A percentile compares a stretch with the other conserved stretches of the same genome.
Evolutionary conservation across 2,888 invertebrate genomes (phyloP).

Genomic region (Phyto melanocephala): DNA sequence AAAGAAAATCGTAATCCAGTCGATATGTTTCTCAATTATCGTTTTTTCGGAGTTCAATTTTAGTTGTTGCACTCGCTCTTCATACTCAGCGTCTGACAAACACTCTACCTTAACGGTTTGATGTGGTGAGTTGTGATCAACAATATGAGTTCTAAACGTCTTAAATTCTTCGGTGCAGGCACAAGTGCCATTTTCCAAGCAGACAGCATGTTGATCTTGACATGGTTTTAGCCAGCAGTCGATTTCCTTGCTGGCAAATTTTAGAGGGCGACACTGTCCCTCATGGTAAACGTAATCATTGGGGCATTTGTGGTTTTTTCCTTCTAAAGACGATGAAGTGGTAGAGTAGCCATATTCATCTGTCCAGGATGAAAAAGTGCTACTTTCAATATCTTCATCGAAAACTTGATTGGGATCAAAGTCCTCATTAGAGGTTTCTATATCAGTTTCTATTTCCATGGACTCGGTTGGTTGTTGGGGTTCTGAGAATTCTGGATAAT

Average conservation of each 20-base stretch:
- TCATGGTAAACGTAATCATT: constrained; percentile 68
- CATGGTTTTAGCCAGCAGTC: constrained; percentile 62
- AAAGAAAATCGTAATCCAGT: constrained; percentile 11
- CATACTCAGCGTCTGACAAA: constrained; percentile 1
- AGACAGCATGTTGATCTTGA: constrained; percentile 33
- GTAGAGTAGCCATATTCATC: not conserved
- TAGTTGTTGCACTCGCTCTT: not conserved
- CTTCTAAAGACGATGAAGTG: too few species aligned
- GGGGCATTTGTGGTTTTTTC: constrained; percentile 57
- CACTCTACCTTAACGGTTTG: constrained; percentile 3
- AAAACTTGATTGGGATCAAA: constrained; percentile 40
- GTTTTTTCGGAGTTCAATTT: not conserved
- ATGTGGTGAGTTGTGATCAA: not conserved
- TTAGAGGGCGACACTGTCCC: constrained; percentile 69
- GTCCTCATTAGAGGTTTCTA: constrained; percentile 22
- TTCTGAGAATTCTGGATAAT: not conserved
- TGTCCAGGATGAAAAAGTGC: not conserved
- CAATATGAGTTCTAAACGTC: constrained; percentile 2
- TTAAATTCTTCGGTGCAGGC: constrained; percentile 40
- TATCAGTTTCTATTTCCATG: not conserved
- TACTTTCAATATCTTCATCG: constrained; percentile 33
- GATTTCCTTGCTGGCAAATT: constrained; percentile 69
- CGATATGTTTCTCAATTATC: not conserved
- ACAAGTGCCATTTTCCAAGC: constrained; percentile 56
- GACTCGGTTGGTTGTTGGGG: not conserved